Percentiles rank a stretch among this genome's conserved stretches.
phyloP scores from a whole-genome alignment of 2,113 vertebrate genomes.

The Hypomesus transpacificus region DNA sequence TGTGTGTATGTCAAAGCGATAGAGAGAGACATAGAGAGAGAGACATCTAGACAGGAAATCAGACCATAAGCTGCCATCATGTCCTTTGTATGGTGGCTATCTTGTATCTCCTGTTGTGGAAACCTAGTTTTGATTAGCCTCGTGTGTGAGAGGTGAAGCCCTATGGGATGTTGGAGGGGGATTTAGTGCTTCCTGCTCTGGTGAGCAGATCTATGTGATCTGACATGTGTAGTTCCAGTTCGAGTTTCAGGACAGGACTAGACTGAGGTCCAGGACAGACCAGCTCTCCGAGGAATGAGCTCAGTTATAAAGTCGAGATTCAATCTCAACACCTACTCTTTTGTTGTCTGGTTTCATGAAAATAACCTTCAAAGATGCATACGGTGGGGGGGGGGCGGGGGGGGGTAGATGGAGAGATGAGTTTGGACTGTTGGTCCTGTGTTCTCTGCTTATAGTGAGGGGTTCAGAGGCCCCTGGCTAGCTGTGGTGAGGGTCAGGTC shows the following conservation, averaged over 20 bases:
- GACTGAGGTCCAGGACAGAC: constrained; percentile 1
- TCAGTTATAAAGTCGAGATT: neutral
- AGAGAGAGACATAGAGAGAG: constrained; percentile 9
- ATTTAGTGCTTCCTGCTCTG: constrained; percentile 49
- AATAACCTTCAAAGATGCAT: no score
- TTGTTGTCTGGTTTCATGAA: no score
- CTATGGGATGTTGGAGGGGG: constrained; percentile 16
- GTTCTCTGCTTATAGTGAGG: no score
- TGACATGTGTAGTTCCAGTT: constrained; percentile 27
- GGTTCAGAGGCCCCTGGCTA: neutral
- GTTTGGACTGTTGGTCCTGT: no score
- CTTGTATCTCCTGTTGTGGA: constrained; percentile 16
- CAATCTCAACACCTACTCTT: neutral
- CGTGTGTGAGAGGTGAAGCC: constrained; percentile 30
- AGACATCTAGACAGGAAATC: constrained; percentile 26
- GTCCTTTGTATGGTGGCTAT: constrained; percentile 13
- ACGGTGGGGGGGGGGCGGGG: no score
- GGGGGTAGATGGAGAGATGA: no score
- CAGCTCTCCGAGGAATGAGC: neutral
- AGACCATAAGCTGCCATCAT: constrained; percentile 22
- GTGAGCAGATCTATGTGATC: constrained; percentile 24
- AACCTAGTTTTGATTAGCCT: constrained; percentile 41
- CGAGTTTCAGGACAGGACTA: constrained; percentile 47
- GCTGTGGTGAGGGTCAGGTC: constrained; percentile 12
- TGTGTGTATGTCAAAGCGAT: neutral